Percentiles rank a stretch among this genome's conserved stretches.
These are phyloP conservation scores for Aporrectodea caliginosa DNA, from an alignment of 1,140 invertebrate genomes.

Conservation along the genomic window DNA sequence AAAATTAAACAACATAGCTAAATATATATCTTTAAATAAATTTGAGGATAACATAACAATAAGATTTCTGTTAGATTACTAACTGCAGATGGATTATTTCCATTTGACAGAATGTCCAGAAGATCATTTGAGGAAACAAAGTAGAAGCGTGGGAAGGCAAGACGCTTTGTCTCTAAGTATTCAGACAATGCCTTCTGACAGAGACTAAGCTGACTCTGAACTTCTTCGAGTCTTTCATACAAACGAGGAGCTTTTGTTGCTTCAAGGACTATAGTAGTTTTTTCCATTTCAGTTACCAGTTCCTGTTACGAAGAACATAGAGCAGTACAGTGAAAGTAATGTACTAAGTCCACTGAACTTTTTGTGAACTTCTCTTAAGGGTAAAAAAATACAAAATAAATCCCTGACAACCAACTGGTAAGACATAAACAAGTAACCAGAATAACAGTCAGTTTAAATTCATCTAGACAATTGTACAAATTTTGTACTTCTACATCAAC, in stretches of 20 bases:
- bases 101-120: constrained; percentile 90
- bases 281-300: constrained; percentile 54
- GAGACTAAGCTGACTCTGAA: constrained; percentile 79
- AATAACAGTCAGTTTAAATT: too few relatives aligned
- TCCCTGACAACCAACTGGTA: too few relatives aligned
- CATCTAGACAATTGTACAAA: too few relatives aligned
- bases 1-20: background rate
- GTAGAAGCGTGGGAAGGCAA: constrained; percentile 93
- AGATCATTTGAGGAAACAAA: constrained; percentile 96
- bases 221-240: constrained; percentile 69
- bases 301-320: constrained; percentile 39
- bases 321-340: too few relatives aligned
- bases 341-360: too few relatives aligned
- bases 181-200: constrained; percentile 95
- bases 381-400: too few relatives aligned
- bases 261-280: constrained; percentile 72
- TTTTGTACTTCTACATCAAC: too few relatives aligned
- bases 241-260: constrained; percentile 83
- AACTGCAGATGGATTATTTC: constrained; percentile 78
- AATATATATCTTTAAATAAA: background rate
- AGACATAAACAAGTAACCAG: too few relatives aligned
- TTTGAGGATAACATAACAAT: background rate
- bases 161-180: constrained; percentile 92
- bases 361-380: too few relatives aligned
- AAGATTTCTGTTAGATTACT: constrained; percentile 36